Conservation (phyloP, 2,888 invertebrate genomes). For the Eupithecia subumbrata region DNA sequence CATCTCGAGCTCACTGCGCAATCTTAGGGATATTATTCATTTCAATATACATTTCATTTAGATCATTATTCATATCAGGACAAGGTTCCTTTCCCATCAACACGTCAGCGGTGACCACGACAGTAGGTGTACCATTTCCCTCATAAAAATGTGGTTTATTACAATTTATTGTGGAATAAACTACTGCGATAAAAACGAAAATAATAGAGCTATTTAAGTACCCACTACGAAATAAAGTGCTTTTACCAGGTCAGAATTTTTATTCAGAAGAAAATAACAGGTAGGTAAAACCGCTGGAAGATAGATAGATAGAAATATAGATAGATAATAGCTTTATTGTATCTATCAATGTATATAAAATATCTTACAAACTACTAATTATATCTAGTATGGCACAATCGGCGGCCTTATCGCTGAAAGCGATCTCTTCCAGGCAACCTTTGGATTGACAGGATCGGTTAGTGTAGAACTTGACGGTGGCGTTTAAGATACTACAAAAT, state of each 20-base stretch:
- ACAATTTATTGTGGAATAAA: slow-evolving; percentile 45
- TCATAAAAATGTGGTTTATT: slow-evolving; percentile 68
- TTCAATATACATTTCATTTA: slow-evolving; percentile 67
- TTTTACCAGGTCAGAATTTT: slow-evolving; percentile 20
- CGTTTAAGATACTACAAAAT: no score
- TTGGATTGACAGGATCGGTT: no score
- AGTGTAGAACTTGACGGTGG: no score
- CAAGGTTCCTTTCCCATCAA: slow-evolving; percentile 69
- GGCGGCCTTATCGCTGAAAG: no score
- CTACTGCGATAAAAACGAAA: slow-evolving; percentile 37
- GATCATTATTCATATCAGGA: slow-evolving; percentile 64
- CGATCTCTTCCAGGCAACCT: no score
- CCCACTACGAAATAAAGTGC: slow-evolving; percentile 27
- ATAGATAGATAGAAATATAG: no score
- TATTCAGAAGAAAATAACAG: background rate
- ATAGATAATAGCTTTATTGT: no score
- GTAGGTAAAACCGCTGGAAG: background rate
- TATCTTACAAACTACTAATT: no score
- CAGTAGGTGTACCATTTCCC: slow-evolving; percentile 59
- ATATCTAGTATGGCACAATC: no score
- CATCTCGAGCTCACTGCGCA: slow-evolving; percentile 2
- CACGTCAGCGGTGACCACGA: slow-evolving; percentile 58
- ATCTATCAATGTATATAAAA: no score
- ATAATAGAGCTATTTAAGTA: slow-evolving; percentile 38
- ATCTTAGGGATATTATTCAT: slow-evolving; percentile 44